Base-by-base conservation (phyloP, 2,888 invertebrate species). In the Lasioglossum malachurum region DNA sequence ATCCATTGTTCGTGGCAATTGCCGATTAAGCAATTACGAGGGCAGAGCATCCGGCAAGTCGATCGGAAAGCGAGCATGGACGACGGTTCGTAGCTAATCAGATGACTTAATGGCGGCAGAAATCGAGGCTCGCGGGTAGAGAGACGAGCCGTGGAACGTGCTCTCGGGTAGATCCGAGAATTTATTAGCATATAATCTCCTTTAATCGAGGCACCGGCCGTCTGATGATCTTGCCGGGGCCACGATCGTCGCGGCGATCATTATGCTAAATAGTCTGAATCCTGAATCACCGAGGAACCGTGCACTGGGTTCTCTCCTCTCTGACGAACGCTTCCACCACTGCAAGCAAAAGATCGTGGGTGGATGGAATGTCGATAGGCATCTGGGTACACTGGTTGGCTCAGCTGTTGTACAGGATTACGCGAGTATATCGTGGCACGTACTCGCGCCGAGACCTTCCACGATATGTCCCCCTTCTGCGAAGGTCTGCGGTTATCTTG, bases 331-430 rank as follows among this genome's bases (percentile, higher is more conserved):
- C 82, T 88, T 88, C 86, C 82, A 84, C 74, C 83, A 72, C 67
- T 60, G 64, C 31, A 41, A 69, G 60, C 73, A 46, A 71, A 35
- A 49, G 80, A 79, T 90, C 88, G 90, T 90, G 85, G 90, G 90
- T 88, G 90, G 90, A 90, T 87, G 90, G 88, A 90, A 90, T 90
- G 88, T 88, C 90, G 90, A 90, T 88, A 88, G 90, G 90, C 90
- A 90, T 88, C 84, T 85, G 84, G 81, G 82, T 82, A 85, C 86
- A 84, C 80, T 81, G 82, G 81, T 84, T 78, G 82, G 87, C 73
- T 87, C 81, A 87, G 82, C 87, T 89, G 82, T 89, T 82, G 85
- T 67, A 44, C 82, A 82, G 82, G 84, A 83, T 89, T 89, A 89
- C 83, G 84, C 82, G 80, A 86, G 81, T 82, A 80, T 57, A 80